Base-by-base conservation (phyloP, 2,888 invertebrate genomes). In the Osmoderma eremita region DNA sequence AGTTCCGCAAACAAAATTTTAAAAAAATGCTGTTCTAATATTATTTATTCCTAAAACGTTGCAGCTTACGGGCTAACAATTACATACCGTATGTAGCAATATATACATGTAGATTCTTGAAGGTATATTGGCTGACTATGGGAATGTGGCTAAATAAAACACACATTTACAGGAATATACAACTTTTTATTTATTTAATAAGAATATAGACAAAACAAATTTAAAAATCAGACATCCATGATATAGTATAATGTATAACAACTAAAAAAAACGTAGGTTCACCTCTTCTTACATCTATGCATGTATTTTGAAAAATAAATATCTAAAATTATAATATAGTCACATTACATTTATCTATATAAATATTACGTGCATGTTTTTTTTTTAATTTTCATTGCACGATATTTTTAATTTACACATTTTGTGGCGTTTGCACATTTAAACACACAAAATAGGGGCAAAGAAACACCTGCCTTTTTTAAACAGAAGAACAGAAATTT, bases 171-270 rank as follows among this genome's bases (percentile, higher is more conserved):
- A 64, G 68, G 68, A 65, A 65, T 65, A 65, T 64, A 68, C 68
- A 68, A 61, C 38, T 65, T 68, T 68, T 30, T 30, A 30, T 30
- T 30, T 56, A 63, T 68, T 65, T 30, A 68, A 58, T 65, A 56
- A 68, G 65, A 67, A 6, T 30, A 67, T 68, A 68, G 58, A 64
- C 51, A 45, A 68, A 64, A 65, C 18, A 58, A 63, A 53, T 17
- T 15, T 38, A 41, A 41, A 42, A 65, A 63, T 65, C n/a, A 13
- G 53, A 53, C 53, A 42, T 42, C 41, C 12, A 41, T 41, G 36
- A 53, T 36, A 53, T 53, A 30, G 51, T 24, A 53, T 63, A 41
- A 66, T 41, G 39, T 30, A 36, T 30, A 67, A 53, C 38, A 39
- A 20, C 30, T 45, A 45, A 56, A 22, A 48, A 13, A 15, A 53